A percentile compares a stretch with the other conserved stretches of the same genome.
Evolutionary conservation across 2,888 invertebrate species (phyloP).

Genomic region (Ophonus ardosiacus): DNA sequence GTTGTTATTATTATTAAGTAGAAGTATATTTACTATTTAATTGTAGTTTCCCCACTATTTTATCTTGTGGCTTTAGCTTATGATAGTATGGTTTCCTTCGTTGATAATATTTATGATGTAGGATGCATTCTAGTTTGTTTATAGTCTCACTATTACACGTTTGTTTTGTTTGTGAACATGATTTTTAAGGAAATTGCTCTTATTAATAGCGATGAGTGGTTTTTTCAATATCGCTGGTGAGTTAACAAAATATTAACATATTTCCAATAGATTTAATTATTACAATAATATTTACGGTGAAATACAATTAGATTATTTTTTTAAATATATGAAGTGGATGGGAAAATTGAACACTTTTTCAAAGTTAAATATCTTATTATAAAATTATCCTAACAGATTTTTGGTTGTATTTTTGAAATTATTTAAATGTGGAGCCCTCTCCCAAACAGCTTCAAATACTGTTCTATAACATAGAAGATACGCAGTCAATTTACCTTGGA

Average conservation of each 20-base stretch:
- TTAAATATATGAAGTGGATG: too few relatives aligned
- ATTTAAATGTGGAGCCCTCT: too few relatives aligned
- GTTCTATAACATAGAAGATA: too few relatives aligned
- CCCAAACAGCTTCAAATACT: too few relatives aligned
- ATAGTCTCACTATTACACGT: constrained; percentile 32
- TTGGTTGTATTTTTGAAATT: too few relatives aligned
- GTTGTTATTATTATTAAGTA: constrained; percentile 23
- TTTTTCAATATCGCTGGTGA: constrained; percentile 72
- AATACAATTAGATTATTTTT: too few relatives aligned
- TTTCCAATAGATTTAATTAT: too few relatives aligned
- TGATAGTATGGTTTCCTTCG: constrained; percentile 46
- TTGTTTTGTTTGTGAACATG: constrained; percentile 67
- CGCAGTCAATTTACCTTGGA: too few relatives aligned
- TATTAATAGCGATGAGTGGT: constrained; percentile 71
- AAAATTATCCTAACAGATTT: too few relatives aligned
- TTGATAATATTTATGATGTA: constrained; percentile 56
- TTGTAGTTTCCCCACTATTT: constrained; percentile 39
- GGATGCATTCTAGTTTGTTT: constrained; percentile 51
- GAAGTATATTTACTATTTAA: constrained; percentile 24
- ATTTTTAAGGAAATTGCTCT: constrained; percentile 69
- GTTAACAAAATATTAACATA: constrained; percentile 22
- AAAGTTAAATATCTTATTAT: too few relatives aligned
- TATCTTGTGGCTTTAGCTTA: constrained; percentile 49
- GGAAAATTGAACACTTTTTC: too few relatives aligned
- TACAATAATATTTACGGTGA: too few relatives aligned